Base-by-base conservation (phyloP, 1,140 invertebrate genomes). In the Bombus impatiens region DNA sequence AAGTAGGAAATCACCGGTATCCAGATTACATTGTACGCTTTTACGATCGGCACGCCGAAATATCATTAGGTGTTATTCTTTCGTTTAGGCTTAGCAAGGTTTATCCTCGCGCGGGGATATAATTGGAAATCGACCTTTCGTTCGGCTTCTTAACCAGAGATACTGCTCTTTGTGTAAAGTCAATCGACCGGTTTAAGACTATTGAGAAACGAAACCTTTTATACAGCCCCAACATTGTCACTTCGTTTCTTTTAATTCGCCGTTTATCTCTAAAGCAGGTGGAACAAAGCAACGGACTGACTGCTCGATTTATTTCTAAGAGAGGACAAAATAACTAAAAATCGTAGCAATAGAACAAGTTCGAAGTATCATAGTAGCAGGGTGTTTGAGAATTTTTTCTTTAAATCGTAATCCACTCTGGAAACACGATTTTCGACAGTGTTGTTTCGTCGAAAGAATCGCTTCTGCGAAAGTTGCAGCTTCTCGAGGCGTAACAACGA, bases 21-120 rank as follows among this genome's bases (percentile, higher is more conserved):
- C 68, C 53, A 62, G 70, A 85, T 85, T 85, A 85, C 68, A 80
- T 65, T 65, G 68, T 72, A 72, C 67, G n/a, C 2, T 74, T 85
- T 85, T 85, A 85, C 68, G 83, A 85, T 71, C 78, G 9, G 0
- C 53, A 10, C 22, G 2, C 25, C 3, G 67, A 53, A 47, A 84
- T 70, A 42, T 79, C 44, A 65, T 80, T 35, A 47, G 6, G 3
- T 44, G 57, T 79, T 80, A 80, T 37, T 80, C 32, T 44, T 59
- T 71, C 67, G 47, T 62, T 25, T 28, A 35, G 18, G 32, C 22
- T 70, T 53, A 47, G 35, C 28, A 28, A 35, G 18, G 40, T 65
- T 62, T 40, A 62, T 78, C 59, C 18, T 32, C n/a, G 28, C 28
- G 71, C 9, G 9, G n/a, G 53, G 53, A 77, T 77, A 35, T 77